Evolutionary conservation across 2,888 invertebrate species (phyloP), one percentile per base, ranked within the genome.

Genomic region (Criorhina ranunculi): DNA sequence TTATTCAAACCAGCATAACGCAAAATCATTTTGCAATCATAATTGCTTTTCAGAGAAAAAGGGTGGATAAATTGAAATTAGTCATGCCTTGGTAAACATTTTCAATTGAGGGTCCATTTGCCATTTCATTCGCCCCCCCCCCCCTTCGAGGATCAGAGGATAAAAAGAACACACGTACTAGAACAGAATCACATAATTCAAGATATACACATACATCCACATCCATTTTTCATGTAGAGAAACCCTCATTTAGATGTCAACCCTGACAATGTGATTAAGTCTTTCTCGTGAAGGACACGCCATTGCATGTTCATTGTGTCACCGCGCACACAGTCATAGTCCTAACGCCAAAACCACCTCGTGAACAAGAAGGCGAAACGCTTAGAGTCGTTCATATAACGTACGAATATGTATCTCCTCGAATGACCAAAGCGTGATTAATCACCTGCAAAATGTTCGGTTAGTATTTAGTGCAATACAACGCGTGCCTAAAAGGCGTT

Each of bases 401-500:
- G 24, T 24, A 24, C 24, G 24, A 24, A 24, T 24, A n/a, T n/a
- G n/a, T n/a, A 24, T 24, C 24, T 66, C 60, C 70, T 70, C 24
- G 44, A 85, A 76, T 80, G 80, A 70, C 79, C 79, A 59, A 85
- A 76, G 69, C 85, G 85, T 85, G 85, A 85, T 85, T 85, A 85
- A 85, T 85, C 85, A 85, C 79, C 79, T 64, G 80, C 57, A 72
- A 85, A 85, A 79, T 72, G 64, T 69, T 76, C 60, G 51, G 69
- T 29, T 44, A 60, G 72, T 67, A 62, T 79, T 81, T 62, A 73
- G 67, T 80, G 75, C 75, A 76, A 69, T 80, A 76, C 37, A 70
- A 85, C 49, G 85, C 85, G 85, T 85, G 85, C 85, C 57, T 85
- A 80, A 85, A 80, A 80, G 80, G 80, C 76, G 59, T 85, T 76